A percentile compares a stretch with the other conserved stretches of the same genome.
Evolutionary conservation across 2,113 vertebrate species (phyloP).

Genomic region (Rhinogobius similis): DNA sequence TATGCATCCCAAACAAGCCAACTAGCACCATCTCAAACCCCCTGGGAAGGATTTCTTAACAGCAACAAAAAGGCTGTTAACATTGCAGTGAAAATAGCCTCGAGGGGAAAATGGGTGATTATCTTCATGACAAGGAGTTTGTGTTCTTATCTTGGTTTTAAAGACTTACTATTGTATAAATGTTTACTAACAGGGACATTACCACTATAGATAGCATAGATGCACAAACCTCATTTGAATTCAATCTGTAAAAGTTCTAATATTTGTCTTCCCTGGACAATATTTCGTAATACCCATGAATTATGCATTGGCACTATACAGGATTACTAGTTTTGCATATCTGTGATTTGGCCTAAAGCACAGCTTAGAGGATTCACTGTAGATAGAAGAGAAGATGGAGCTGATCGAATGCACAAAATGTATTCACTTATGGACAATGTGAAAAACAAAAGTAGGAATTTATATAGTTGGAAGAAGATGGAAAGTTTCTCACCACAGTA

Average conservation of each 20-base stretch:
- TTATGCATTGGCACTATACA: slow-evolving; percentile 33
- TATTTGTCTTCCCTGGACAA: slow-evolving; percentile 44
- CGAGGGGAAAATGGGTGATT: background rate
- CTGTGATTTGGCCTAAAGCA: slow-evolving; percentile 32
- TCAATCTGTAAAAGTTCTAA: slow-evolving; percentile 44
- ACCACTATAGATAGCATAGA: background rate
- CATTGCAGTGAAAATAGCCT: background rate
- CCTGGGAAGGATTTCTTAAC: background rate
- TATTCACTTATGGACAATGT: slow-evolving; percentile 18
- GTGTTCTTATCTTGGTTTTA: background rate
- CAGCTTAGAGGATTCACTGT: slow-evolving; percentile 26
- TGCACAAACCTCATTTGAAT: slow-evolving; percentile 28
- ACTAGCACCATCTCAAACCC: background rate
- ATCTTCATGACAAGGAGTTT: background rate
- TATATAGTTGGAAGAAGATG: slow-evolving; percentile 10
- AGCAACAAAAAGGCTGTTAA: slow-evolving; percentile 1
- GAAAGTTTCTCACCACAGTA: background rate
- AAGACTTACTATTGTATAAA: background rate
- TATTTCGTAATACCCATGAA: slow-evolving; percentile 38
- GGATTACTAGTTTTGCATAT: slow-evolving; percentile 39
- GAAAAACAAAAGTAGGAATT: slow-evolving; percentile 3
- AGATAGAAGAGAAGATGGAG: slow-evolving; percentile 19
- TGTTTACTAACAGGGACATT: background rate
- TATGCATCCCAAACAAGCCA: background rate
- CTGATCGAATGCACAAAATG: slow-evolving; percentile 10